Conservation (phyloP, 2,113 vertebrate species). For the Passer domesticus region DNA sequence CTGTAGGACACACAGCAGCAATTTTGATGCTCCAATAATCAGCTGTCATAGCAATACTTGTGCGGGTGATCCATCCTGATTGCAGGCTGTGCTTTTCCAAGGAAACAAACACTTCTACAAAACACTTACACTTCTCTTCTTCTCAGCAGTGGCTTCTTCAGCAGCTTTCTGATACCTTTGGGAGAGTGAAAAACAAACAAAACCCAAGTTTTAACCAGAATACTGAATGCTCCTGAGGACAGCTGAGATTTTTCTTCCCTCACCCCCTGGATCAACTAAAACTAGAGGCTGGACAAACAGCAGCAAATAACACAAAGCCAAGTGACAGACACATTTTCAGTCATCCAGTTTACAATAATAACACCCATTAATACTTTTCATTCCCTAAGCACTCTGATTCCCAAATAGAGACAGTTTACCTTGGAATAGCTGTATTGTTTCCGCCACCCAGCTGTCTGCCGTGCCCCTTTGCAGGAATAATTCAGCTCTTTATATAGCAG, state of each 20-base stretch:
- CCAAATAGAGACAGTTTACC: constrained; percentile 27
- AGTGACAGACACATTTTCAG: neutral
- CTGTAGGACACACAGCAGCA: neutral
- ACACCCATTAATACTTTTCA: neutral
- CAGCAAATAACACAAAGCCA: neutral
- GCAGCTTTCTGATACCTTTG: constrained; percentile 83
- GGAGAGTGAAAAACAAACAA: neutral
- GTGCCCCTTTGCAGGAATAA: constrained; percentile 46
- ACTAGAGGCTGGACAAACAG: neutral
- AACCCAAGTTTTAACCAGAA: neutral
- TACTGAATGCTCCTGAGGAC: neutral
- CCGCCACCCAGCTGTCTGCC: constrained; percentile 53
- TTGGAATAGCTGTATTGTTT: constrained; percentile 59
- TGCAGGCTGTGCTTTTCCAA: neutral
- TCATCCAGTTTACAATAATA: neutral
- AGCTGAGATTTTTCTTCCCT: neutral
- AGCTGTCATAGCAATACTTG: neutral
- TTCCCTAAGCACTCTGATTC: neutral
- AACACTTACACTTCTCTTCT: constrained; percentile 77
- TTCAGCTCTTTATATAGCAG: constrained; percentile 60
- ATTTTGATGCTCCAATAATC: neutral
- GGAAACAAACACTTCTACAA: constrained; percentile 24
- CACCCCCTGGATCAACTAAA: neutral
- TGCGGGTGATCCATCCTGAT: neutral
- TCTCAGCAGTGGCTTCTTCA: constrained; percentile 77